A percentile compares a stretch with the other conserved stretches of the same genome.
Conservation (phyloP, 2,888 invertebrate species). For the Gastracanthus pulcherrimus region DNA sequence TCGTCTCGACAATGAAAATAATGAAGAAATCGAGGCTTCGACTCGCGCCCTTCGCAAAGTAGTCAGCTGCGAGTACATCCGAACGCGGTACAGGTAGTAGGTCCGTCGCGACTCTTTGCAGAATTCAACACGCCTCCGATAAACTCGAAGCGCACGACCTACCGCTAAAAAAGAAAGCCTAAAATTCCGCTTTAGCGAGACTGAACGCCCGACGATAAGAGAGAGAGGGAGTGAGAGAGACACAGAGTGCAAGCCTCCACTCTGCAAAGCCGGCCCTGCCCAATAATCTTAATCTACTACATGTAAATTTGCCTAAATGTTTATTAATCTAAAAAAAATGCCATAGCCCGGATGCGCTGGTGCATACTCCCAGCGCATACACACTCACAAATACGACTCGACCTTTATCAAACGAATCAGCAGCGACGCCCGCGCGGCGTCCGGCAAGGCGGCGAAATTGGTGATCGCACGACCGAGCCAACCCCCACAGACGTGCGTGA, state of each 20-base stretch:
- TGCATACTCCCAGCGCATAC: slow-evolving; percentile 78
- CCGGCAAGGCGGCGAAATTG: slow-evolving; percentile 71
- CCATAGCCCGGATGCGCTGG: slow-evolving; percentile 78
- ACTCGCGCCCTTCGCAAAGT: slow-evolving; percentile 6
- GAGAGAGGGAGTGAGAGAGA: background rate
- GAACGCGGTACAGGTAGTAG: background rate
- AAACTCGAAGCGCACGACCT: background rate
- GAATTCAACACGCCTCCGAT: slow-evolving; percentile 12
- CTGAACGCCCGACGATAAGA: background rate
- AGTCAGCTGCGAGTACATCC: slow-evolving; percentile 18
- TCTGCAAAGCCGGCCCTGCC: slow-evolving; percentile 62
- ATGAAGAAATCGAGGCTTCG: background rate
- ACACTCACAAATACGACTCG: slow-evolving; percentile 78
- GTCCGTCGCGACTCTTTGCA: background rate
- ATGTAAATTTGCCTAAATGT: slow-evolving; percentile 78
- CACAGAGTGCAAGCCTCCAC: background rate
- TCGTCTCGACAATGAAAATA: background rate
- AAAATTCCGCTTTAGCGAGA: background rate
- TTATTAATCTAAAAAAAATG: slow-evolving; percentile 77
- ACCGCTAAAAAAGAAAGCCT: background rate
- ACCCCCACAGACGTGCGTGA: slow-evolving; percentile 51
- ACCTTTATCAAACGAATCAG: slow-evolving; percentile 73
- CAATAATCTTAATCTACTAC: slow-evolving; percentile 76
- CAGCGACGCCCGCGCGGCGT: slow-evolving; percentile 43
- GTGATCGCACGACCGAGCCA: slow-evolving; percentile 65